Conservation (phyloP, 2,113 vertebrate species). For the Lophotis ruficrista region DNA sequence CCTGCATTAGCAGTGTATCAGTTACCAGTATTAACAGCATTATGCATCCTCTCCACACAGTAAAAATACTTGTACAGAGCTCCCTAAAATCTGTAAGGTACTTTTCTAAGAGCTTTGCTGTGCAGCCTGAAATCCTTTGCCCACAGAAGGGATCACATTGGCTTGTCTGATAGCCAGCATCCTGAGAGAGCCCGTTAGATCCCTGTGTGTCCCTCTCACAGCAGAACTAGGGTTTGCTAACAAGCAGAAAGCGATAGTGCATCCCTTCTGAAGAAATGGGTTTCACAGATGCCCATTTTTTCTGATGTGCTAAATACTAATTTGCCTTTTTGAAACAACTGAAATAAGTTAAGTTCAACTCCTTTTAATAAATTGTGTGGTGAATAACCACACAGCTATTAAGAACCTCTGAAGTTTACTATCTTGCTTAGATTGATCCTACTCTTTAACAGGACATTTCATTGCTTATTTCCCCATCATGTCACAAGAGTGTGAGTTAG, state of each 20-base stretch:
- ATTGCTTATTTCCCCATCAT: not conserved
- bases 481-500: not conserved
- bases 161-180: not conserved
- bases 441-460: not conserved
- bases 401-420: not conserved
- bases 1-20: not conserved
- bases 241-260: not conserved
- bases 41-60: not conserved
- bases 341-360: not conserved
- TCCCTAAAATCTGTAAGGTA: not conserved
- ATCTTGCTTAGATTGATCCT: not conserved
- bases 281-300: not conserved
- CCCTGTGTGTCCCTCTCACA: not conserved
- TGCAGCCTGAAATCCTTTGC: not conserved
- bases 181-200: not conserved
- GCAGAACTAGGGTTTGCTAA: not conserved
- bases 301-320: not conserved
- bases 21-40: not conserved
- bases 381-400: not conserved
- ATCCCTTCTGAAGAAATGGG: not conserved
- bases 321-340: not conserved
- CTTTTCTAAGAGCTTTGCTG: not conserved
- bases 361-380: not conserved
- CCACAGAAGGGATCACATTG: not conserved
- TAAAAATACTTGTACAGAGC: not conserved